Base-by-base conservation (phyloP, 2,888 invertebrate genomes). In the Spialia ferax region DNA sequence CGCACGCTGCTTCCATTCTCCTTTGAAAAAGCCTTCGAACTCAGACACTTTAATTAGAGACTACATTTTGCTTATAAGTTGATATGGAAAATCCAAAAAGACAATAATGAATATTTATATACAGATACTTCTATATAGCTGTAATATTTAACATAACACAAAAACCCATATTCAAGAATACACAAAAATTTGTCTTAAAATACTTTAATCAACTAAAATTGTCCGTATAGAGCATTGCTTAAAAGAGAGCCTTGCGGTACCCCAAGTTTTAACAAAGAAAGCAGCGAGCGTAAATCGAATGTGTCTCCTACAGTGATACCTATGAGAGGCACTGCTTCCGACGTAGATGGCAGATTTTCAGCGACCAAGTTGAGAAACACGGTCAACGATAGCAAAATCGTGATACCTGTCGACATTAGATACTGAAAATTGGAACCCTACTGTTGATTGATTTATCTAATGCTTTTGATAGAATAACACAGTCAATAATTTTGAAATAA, bases 291-390 rank as follows among this genome's bases (percentile, higher is more conserved):
- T 52, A 52, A 3, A 52, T 52, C 6, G 13, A 13, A 3, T 23
- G 13, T 22, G 11, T 52, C 52, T 29, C 54, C 79, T 80, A 80
- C 67, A 70, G 71, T 79, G 75, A 87, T 95, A 97, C 96, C 96
- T 96, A 97, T 96, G 90, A 97, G 95, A 90, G 96, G 96, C 91
- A 97, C 96, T 91, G 97, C 96, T 91, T 97, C 96, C 92, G 96
- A 96, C 83, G 97, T 96, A 78, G 96, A 96, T 91, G 98, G 98
- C 96, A 99, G 97, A 94, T 98, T 98, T 96, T 99, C 98, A 81
- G 98, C 98, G 88, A 99, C 98, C 95, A 99, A 97, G 95, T 98
- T 98, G 95, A 98, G 96, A 96, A 99, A 99, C 94, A 99, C 98
- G 95, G 98, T 99, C 96, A 99, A 93, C 52, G 52, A 54, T 54